phyloP scores from a whole-genome alignment of 2,797 vertebrate genomes.

The Falco berigora region DNA sequence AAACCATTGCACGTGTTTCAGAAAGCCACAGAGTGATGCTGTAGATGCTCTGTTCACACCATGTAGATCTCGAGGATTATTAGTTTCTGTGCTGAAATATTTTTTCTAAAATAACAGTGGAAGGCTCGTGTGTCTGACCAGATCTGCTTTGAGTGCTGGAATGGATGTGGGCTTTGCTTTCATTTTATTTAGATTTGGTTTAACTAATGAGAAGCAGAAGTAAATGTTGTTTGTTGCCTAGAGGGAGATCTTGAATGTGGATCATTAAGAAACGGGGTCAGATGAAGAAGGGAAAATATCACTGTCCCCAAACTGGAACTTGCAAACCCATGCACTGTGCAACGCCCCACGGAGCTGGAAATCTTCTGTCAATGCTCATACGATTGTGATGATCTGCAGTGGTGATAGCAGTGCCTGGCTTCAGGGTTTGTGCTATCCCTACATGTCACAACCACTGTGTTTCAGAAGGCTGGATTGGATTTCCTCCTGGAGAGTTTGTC shows the following conservation, averaged over 20 bases:
- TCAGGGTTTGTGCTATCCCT: constrained; percentile 44
- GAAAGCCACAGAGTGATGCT: not conserved
- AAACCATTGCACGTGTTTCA: not conserved
- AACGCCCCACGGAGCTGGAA: constrained; percentile 19
- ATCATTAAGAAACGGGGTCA: constrained; percentile 61
- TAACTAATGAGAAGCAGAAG: constrained; percentile 43
- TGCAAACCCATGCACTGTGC: constrained; percentile 17
- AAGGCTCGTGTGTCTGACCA: not conserved
- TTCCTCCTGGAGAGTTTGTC: constrained; percentile 21
- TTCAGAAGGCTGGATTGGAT: constrained; percentile 28
- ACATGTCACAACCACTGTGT: constrained; percentile 33
- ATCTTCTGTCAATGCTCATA: constrained; percentile 38
- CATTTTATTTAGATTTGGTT: constrained; percentile 34
- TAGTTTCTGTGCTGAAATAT: not conserved
- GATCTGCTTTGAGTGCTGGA: constrained; percentile 11
- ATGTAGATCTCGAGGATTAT: not conserved
- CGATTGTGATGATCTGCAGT: not conserved
- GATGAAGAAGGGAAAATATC: constrained; percentile 35
- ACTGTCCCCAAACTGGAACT: constrained; percentile 30
- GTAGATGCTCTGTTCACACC: not conserved
- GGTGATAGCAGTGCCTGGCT: constrained; percentile 45
- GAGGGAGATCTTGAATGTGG: constrained; percentile 31
- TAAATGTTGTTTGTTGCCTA: constrained; percentile 54
- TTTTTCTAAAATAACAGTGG: not conserved
- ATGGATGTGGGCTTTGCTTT: not conserved